phyloP scores from a whole-genome alignment of 2,888 invertebrate species.

The Macrophya alboannulata region DNA sequence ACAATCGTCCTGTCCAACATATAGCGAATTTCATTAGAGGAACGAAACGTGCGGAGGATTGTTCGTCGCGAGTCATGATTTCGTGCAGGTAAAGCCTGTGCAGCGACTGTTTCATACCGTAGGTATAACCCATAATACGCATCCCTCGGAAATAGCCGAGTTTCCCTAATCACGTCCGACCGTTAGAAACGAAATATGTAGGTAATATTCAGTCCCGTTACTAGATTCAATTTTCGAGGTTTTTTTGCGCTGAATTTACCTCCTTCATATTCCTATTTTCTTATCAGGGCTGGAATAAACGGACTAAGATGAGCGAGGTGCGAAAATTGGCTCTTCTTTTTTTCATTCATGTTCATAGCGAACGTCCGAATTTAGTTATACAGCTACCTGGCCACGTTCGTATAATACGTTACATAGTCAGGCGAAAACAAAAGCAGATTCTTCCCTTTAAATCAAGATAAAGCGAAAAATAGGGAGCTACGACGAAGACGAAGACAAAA shows the following conservation, averaged over 20 bases:
- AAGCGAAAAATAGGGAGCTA: constrained; percentile 57
- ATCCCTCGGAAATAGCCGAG: not conserved
- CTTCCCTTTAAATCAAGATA: constrained; percentile 63
- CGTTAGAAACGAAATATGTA: constrained; percentile 33
- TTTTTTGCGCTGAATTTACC: not conserved
- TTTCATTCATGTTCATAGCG: constrained; percentile 58
- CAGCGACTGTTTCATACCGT: not conserved
- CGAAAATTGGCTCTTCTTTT: not conserved
- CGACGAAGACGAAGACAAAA: constrained; percentile 6
- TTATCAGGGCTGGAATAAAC: not conserved
- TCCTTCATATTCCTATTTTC: not conserved
- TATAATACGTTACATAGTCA: not conserved
- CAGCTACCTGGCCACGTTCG: constrained; percentile 49
- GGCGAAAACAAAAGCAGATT: constrained; percentile 64
- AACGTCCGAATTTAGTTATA: constrained; percentile 27
- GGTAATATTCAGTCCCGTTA: not conserved
- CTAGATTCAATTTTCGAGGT: not conserved
- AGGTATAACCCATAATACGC: not conserved
- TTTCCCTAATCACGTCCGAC: constrained; percentile 37
- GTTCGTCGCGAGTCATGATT: constrained; percentile 10
- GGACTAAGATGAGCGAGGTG: too few relatives aligned
- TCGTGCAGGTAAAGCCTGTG: not conserved
- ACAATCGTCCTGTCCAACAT: constrained; percentile 1
- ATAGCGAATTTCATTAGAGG: constrained; percentile 32
- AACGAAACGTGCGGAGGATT: constrained; percentile 41